Evolutionary conservation across 2,888 invertebrate species (phyloP), one percentile per base, ranked within the genome.

Genomic region (Agapetus fuscipes): DNA sequence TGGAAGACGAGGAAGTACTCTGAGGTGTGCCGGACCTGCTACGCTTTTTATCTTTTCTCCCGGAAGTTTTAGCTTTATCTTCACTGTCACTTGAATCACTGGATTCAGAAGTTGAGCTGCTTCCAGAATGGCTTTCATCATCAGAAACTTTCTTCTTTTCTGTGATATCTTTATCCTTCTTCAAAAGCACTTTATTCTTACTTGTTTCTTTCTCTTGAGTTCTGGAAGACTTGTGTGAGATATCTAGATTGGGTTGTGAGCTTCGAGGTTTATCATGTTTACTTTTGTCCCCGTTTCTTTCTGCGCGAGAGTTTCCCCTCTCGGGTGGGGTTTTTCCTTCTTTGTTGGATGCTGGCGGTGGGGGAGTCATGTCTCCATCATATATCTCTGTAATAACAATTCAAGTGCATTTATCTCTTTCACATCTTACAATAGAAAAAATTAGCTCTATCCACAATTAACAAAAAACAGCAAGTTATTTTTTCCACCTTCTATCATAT

Each of bases 1-100:
- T 49, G 14, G 46, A 45, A 15, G 43, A 39, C n/a, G 45, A 49
- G 11, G 49, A 48, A 32, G 43, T 37, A 30, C 49, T 46, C 16
- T 39, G 42, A 10, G 49, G 45, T 16, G 46, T 41, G 2, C 24
- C 16, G 3, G 41, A 31, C 24, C 14, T 13, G 14, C 36, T 40
- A 3, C 14, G 31, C 17, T 37, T 28, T 3, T 26, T 20, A 20
- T 34, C 30, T 27, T 40, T 43, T 16, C 42, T 40, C 12, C 39
- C 39, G n/a, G 36, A 30, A n/a, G n/a, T n/a, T n/a, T n/a, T n/a
- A n/a, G n/a, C n/a, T 24, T 41, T 41, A 41, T 47, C 45, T 14
- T 41, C 39, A 37, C 42, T 50, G 33, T 45, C 34, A 34, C 45
- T 45, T 28, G 43, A 36, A 26, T 45, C 40, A 35, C 49, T 45